These are phyloP conservation scores for Trogon melanurus DNA, from an alignment of 2,113 vertebrate genomes.

Conservation along the genomic window DNA sequence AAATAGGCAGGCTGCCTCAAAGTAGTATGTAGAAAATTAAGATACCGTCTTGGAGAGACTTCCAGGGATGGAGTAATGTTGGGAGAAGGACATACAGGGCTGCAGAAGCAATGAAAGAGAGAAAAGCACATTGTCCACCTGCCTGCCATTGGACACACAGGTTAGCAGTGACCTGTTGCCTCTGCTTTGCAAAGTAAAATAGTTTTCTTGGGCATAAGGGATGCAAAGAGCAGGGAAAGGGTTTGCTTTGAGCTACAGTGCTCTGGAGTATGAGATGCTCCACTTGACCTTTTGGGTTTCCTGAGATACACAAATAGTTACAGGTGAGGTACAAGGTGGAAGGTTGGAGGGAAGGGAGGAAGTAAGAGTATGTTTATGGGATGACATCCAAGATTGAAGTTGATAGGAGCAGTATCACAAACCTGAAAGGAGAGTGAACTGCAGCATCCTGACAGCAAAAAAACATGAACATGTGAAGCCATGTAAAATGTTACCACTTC, in stretches of 20 bases:
- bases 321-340: rapidly evolving
- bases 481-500: neutral
- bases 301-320: neutral
- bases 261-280: neutral
- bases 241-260: no score
- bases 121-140: neutral
- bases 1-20: neutral
- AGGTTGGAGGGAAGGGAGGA: neutral
- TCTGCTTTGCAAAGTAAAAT: neutral
- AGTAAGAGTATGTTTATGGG: neutral
- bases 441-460: neutral
- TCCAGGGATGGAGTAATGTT: neutral
- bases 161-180: neutral
- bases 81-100: neutral
- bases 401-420: neutral
- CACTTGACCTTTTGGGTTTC: neutral
- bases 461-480: neutral
- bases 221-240: no score
- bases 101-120: neutral
- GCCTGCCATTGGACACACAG: neutral
- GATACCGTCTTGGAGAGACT: neutral
- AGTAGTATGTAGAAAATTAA: neutral
- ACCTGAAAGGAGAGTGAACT: neutral
- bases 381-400: neutral
- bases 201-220: neutral